A percentile compares a stretch with the other conserved stretches of the same genome.
phyloP scores from a whole-genome alignment of 2,797 vertebrate species.

The Caiman crocodilus region DNA sequence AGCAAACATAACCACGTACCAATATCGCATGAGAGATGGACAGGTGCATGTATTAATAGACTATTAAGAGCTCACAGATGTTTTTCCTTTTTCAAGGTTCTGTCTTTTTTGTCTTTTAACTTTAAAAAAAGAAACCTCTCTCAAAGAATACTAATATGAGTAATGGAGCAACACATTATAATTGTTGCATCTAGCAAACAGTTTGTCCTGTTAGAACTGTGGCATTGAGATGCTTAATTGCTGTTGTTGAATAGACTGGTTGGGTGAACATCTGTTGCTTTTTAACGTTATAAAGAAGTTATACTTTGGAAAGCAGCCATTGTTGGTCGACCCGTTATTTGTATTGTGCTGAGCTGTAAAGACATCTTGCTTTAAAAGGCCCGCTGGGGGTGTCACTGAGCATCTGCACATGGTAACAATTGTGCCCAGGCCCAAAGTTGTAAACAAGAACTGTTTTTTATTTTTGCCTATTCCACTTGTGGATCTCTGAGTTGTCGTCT shows the following conservation, averaged over 20 bases:
- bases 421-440: not conserved
- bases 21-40: too few species aligned
- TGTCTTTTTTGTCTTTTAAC: not conserved
- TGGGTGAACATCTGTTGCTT: conserved; percentile 58
- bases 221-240: conserved; percentile 22
- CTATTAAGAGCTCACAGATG: not conserved
- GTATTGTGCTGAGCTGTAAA: not conserved
- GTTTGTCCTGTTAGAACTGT: not conserved
- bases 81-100: not conserved
- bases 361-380: conserved; percentile 18
- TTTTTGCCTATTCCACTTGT: not conserved
- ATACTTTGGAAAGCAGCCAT: conserved; percentile 27
- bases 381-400: not conserved
- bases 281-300: conserved; percentile 31
- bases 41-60: not conserved
- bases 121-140: not conserved
- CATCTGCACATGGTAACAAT: not conserved
- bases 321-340: conserved; percentile 19
- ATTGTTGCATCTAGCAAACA: not conserved
- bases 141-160: not conserved
- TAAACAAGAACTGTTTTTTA: not conserved
- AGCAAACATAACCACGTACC: too few species aligned
- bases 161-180: not conserved
- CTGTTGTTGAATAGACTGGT: conserved; percentile 12
- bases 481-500: not conserved